A percentile compares a stretch with the other conserved stretches of the same genome.
Conservation (phyloP, 2,113 vertebrate genomes). For the Gracilinanus agilis region DNA sequence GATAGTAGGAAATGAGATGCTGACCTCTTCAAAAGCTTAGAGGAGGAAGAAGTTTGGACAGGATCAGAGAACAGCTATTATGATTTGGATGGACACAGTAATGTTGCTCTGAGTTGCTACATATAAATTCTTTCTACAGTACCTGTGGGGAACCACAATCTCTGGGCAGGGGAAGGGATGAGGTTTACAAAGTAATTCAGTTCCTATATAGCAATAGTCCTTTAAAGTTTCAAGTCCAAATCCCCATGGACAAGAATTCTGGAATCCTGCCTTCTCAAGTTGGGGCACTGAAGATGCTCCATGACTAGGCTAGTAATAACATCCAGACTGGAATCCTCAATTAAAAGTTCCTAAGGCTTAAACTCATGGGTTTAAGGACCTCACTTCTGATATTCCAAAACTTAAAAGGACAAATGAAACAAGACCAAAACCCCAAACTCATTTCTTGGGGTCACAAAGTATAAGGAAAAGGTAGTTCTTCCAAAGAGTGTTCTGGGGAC, state of each 20-base stretch:
- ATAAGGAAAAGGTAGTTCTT: background rate
- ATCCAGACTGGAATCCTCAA: background rate
- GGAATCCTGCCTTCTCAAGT: background rate
- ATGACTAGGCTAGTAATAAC: background rate
- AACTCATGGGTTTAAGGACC: background rate
- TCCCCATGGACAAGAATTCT: background rate
- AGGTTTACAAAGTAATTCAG: background rate
- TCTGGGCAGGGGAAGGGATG: background rate
- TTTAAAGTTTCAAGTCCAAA: background rate
- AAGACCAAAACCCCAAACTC: background rate
- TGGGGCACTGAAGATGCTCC: background rate
- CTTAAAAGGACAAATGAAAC: background rate
- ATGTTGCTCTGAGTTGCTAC: background rate
- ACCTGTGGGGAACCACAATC: background rate
- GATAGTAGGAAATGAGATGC: too few species aligned
- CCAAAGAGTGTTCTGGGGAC: background rate
- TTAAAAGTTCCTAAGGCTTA: background rate
- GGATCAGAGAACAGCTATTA: background rate
- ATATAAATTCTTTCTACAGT: background rate
- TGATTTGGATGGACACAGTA: background rate
- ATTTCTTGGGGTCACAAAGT: background rate
- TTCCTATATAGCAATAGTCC: background rate
- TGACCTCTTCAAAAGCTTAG: background rate
- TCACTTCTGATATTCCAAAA: background rate
- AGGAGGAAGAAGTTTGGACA: background rate